Evolutionary conservation across 2,888 invertebrate genomes (phyloP), one percentile per base, ranked within the genome.

Genomic region (Spilosoma lubricipeda): DNA sequence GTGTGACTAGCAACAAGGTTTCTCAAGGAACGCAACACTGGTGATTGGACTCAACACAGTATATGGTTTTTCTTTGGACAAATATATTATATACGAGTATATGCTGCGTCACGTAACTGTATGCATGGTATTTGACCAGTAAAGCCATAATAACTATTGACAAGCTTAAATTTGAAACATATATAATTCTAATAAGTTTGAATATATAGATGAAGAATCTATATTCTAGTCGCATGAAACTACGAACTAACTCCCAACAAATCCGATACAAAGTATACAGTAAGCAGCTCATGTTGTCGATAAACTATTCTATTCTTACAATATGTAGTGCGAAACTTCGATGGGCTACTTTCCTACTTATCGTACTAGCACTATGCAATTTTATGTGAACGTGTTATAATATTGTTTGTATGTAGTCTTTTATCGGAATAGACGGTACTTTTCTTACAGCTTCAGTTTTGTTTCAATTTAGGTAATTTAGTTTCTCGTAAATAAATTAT

Each of bases 271-370:
- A 84, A 77, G 77, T 81, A 36, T 79, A 79, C 78, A 76, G 73
- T 80, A 80, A 85, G 80, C 77, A 76, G 83, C 79, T 84, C 83
- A 83, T 80, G 79, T 75, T 77, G 81, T 80, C 80, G 74, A 77
- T 83, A 79, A 81, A 81, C 78, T 79, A 81, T 81, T 85, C 75
- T 75, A 74, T 82, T 73, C 77, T 77, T 70, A 73, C 76, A 78
- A 79, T 79, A 78, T 80, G 77, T 76, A 77, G 80, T 75, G 76
- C 64, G 52, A 80, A 85, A 85, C 82, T 85, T 85, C 78, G 79
- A 76, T 74, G 77, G 71, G 70, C 76, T 65, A 65, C 59, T 70
- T 72, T 79, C 63, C 76, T 78, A 80, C 85, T 82, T 76, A 84
- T 73, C 70, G 70, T 71, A 80, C 77, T 77, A 76, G 73, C 27